Base-by-base conservation (phyloP, 2,888 invertebrate genomes). In the Caenorhabditis uteleia region DNA sequence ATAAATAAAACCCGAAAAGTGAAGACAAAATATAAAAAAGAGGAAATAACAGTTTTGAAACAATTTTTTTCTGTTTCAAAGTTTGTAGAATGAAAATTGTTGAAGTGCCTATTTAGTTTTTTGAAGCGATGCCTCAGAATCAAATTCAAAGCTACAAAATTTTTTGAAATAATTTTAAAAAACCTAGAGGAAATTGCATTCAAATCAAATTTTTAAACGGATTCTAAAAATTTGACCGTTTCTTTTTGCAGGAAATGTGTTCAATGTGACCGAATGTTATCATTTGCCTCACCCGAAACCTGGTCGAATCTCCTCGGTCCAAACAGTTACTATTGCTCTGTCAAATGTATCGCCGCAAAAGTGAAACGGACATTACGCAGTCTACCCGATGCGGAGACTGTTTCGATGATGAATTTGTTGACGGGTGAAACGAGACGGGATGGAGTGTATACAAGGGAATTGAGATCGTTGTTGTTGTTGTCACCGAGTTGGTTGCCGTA, bases 241-340 rank as follows among this genome's bases (percentile, higher is more conserved):
- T n/a, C n/a, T n/a, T n/a, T 34, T 54, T 61, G 18, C 54, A 61
- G 61, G 5, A 54, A 53, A 50, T 64, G 64, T 42, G 57, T 54
- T 7, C 54, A 53, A 16, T 64, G 64, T 33, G 57, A 54, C 27
- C 48, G 42, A 27, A 10, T 34, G 29, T 26, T 64, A 1, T 44
- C 57, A 0, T 5, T 27, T 2, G 58, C 46, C 1, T 14, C 57
- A 0, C 26, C n/a, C 1, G 36, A 49, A 20, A 39, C 38, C 1
- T 64, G 64, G 64, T 40, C 23, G 14, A 40, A 44, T 5, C 46
- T 45, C 16, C 25, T 64, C n/a, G 64, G 64, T 23, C 40, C 36
- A 0, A 40, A 45, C 46, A 58, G 58, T 34, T 38, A 25, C 3
- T 64, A 64, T 31, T 64, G 64, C 38, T 64, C 64, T 2, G 49